A percentile compares a stretch with the other conserved stretches of the same genome.
Conservation (phyloP, 2,888 invertebrate species). For the Platycheirus albimanus region DNA sequence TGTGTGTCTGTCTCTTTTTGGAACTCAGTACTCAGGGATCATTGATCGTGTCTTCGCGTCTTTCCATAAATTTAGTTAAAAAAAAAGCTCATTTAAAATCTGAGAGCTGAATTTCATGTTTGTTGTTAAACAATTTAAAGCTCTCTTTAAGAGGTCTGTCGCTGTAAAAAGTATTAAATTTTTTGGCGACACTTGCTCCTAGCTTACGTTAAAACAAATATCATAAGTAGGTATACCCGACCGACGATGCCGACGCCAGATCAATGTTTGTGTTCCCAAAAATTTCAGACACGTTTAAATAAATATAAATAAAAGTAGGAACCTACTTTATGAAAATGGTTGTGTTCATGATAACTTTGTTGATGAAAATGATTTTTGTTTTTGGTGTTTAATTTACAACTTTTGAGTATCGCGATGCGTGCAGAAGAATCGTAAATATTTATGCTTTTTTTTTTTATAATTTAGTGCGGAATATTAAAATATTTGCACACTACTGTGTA, state of each 20-base stretch:
- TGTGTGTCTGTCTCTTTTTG: conserved; percentile 29
- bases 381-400: too few species aligned
- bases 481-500: too few species aligned
- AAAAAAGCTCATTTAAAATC: conserved; percentile 35
- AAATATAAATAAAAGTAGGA: conserved; percentile 8
- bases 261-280: conserved; percentile 59
- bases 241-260: conserved; percentile 46
- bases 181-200: conserved; percentile 34
- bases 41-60: conserved; percentile 64
- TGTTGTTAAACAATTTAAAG: conserved; percentile 67
- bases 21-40: conserved; percentile 35
- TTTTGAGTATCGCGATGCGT: too few species aligned
- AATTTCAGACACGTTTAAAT: conserved; percentile 31
- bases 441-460: too few species aligned
- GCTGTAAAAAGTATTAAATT: background rate
- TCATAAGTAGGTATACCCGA: too few species aligned
- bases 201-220: conserved; percentile 43
- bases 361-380: too few species aligned
- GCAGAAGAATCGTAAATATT: too few species aligned
- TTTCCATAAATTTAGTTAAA: conserved; percentile 20
- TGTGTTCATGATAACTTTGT: too few species aligned
- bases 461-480: too few species aligned
- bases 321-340: too few species aligned
- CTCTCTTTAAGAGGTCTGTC: conserved; percentile 4
- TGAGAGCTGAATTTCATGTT: conserved; percentile 16